Base-by-base conservation (phyloP, 2,888 invertebrate genomes). In the Sinentomon sp. region DNA sequence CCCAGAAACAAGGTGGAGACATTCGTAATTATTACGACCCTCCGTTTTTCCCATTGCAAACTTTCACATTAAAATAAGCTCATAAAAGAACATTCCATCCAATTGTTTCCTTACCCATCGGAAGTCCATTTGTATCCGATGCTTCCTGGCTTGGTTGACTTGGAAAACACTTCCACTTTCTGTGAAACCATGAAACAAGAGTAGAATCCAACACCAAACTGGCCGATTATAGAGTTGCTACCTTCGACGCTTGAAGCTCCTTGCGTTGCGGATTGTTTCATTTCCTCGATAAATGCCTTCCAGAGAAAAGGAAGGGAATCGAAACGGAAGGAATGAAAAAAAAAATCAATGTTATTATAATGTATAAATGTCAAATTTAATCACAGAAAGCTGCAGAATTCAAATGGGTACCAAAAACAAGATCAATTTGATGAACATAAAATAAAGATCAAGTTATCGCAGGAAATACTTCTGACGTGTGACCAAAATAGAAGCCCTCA, bases 141-240 rank as follows among this genome's bases (percentile, higher is more conserved):
- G 6, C 50, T 40, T n/a, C 47, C 52, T 9, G 64, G 61, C 36
- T 71, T 67, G 35, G 74, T 70, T 2, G 56, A 53, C 48, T 67
- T 66, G 3, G 87, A 80, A 50, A 59, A 89, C 1, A 92, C 89
- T 48, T 87, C 85, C 17, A 94, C 83, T 50, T 71, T 74, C 45
- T 87, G 75, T 16, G 87, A 85, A 3, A 92, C 92, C 82, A 94
- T 92, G 51, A 94, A 94, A 1, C 77, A 72, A 10, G 92, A 89
- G 53, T 94, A 94, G 54, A 94, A 94, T 2, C 92, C 94, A 13
- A 94, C 94, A 42, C 92, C 94, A 60, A 94, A 94, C 53, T 94
- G 89, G 4, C 92, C 87, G 50, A 89, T 87, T 32, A 89, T 83
- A 39, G 73, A 68, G 30, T 65, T 70, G 0, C 66, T 53, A 41